phyloP scores from a whole-genome alignment of 1,140 invertebrate genomes.

The Drosophila sproati region DNA sequence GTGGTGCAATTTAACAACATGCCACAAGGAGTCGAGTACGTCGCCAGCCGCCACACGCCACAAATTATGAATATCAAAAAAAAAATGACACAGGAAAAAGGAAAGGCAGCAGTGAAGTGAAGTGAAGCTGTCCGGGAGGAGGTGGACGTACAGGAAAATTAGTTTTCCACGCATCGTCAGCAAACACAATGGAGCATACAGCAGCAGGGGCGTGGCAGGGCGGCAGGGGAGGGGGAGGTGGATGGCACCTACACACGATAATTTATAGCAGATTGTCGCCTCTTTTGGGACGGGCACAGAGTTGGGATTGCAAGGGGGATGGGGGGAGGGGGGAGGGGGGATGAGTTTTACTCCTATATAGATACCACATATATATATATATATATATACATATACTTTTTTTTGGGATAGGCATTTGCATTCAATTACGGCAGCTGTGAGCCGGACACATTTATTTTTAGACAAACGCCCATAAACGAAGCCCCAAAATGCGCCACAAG shows the following conservation, averaged over 20 bases:
- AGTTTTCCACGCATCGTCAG: constrained; percentile 81
- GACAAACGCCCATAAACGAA: constrained; percentile 75
- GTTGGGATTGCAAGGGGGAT: neutral
- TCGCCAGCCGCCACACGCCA: constrained; percentile 63
- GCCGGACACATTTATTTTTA: constrained; percentile 80
- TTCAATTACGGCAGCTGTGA: constrained; percentile 79
- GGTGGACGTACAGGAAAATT: constrained; percentile 59
- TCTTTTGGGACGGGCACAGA: neutral
- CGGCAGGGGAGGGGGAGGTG: neutral
- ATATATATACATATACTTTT: constrained; percentile 20
- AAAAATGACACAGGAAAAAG: constrained; percentile 69
- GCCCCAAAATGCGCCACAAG: constrained; percentile 72
- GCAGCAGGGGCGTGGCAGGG: neutral
- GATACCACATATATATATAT: too few relatives aligned
- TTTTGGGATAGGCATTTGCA: constrained; percentile 81
- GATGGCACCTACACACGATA: constrained; percentile 76
- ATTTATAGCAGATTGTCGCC: constrained; percentile 82
- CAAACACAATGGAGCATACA: constrained; percentile 73
- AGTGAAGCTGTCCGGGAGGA: too few relatives aligned
- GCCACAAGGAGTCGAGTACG: constrained; percentile 49
- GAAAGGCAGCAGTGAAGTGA: neutral
- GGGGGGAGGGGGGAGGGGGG: neutral
- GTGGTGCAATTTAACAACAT: constrained; percentile 79
- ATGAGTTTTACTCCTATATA: constrained; percentile 41
- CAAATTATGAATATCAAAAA: constrained; percentile 79